phyloP scores from a whole-genome alignment of 2,113 vertebrate genomes.

The Phalacrocorax brasilianus region DNA sequence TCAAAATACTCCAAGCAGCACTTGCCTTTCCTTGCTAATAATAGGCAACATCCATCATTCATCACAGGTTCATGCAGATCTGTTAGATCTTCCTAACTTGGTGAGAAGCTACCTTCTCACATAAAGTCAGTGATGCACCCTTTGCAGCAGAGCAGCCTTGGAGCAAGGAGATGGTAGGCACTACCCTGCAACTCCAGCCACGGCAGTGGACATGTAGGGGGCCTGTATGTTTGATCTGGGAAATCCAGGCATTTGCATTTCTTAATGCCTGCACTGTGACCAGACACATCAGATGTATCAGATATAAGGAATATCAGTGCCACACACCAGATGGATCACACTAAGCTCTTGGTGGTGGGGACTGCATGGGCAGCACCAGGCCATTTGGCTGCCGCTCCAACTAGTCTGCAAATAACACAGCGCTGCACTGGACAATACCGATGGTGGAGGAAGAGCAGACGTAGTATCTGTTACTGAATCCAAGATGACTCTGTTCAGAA shows the following conservation, averaged over 20 bases:
- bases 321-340: not conserved
- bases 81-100: not conserved
- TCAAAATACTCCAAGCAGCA: not conserved
- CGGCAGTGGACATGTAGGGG: rapidly evolving
- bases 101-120: not conserved
- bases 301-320: not conserved
- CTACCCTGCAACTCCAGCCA: not conserved
- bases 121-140: rapidly evolving
- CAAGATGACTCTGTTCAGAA: not conserved
- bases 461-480: not conserved
- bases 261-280: not conserved
- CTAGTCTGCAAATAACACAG: not conserved
- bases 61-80: not conserved
- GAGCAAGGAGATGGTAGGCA: not conserved
- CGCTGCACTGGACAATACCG: not conserved
- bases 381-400: not conserved
- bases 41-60: not conserved
- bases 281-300: rapidly evolving
- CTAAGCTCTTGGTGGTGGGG: not conserved
- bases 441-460: not conserved
- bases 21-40: not conserved
- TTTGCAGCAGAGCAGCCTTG: not conserved
- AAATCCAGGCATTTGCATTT: not conserved
- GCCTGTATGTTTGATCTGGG: not conserved
- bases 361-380: not conserved